A percentile compares a stretch with the other conserved stretches of the same genome.
These are phyloP conservation scores for Orthosia gothica DNA, from an alignment of 2,888 invertebrate genomes.

Conservation along the genomic window DNA sequence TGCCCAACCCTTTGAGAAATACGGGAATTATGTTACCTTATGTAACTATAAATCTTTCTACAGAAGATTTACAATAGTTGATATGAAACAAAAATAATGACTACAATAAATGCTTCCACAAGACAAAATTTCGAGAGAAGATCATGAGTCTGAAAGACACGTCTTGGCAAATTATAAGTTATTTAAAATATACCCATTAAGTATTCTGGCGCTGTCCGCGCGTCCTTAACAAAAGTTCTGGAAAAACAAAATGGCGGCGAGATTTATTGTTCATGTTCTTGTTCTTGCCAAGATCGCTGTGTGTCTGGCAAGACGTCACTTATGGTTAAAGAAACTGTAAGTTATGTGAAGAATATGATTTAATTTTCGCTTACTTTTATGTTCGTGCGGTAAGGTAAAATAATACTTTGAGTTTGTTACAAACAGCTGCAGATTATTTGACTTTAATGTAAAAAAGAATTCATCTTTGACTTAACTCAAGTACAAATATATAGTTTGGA, in stretches of 20 bases:
- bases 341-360: conserved; percentile 52
- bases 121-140: background rate
- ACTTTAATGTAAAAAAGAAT: too few species aligned
- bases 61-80: too few species aligned
- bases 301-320: conserved; percentile 58
- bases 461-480: too few species aligned
- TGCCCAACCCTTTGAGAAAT: too few species aligned
- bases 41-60: too few species aligned
- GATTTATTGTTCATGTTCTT: conserved; percentile 64
- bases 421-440: background rate
- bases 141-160: conserved; percentile 34
- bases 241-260: conserved; percentile 66
- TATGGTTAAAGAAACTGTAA: conserved; percentile 57
- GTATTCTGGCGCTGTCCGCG: conserved; percentile 64
- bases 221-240: conserved; percentile 65
- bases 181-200: conserved; percentile 65
- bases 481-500: too few species aligned
- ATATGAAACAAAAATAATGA: background rate
- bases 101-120: conserved; percentile 5
- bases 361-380: conserved; percentile 40
- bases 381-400: background rate
- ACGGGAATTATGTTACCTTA: too few species aligned
- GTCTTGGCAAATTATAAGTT: conserved; percentile 62
- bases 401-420: background rate
- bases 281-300: conserved; percentile 61